Evolutionary conservation across 2,888 invertebrate species (phyloP), one percentile per base, ranked within the genome.

Genomic region (Nudaria mundana): DNA sequence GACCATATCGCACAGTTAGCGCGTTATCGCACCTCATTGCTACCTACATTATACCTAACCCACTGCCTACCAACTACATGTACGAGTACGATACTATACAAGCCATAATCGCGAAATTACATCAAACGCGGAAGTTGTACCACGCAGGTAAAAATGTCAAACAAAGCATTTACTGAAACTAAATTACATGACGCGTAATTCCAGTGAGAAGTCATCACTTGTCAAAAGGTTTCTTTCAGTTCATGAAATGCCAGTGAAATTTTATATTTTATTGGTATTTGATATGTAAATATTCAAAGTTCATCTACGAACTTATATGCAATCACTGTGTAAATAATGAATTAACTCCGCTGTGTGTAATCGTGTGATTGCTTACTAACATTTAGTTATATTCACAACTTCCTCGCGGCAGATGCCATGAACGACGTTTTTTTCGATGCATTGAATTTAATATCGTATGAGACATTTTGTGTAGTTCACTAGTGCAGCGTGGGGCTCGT

Each of bases 11-110:
- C 73, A 73, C 77, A 63, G 73, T 70, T 70, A 66, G 62, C 64
- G 71, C 75, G 79, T 82, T 84, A 84, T 82, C 84, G 83, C 76
- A 73, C 76, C 75, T 81, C 71, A 71, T 58, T 74, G 76, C 73
- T 76, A 76, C 80, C 71, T 62, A 61, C 65, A 50, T 53, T 58
- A 56, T 66, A 68, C 58, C 64, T 60, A 59, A 54, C 54, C 49
- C 43, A 53, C 52, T 48, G 49, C 40, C 47, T 37, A 41, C 57
- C 44, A 44, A 47, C 47, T 56, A 61, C 59, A 44, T 46, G 41
- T 35, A 48, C 45, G 30, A 43, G 41, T 35, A 48, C 45, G 30
- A 43, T 45, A 49, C 44, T 5, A 66, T 43, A 67, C 58, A 63
- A 66, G 56, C 65, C 69, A 65, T 76, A 81, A 39, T 39, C 81